Conservation (phyloP, 1,140 invertebrate species). For the Drosophila pectinifera region DNA sequence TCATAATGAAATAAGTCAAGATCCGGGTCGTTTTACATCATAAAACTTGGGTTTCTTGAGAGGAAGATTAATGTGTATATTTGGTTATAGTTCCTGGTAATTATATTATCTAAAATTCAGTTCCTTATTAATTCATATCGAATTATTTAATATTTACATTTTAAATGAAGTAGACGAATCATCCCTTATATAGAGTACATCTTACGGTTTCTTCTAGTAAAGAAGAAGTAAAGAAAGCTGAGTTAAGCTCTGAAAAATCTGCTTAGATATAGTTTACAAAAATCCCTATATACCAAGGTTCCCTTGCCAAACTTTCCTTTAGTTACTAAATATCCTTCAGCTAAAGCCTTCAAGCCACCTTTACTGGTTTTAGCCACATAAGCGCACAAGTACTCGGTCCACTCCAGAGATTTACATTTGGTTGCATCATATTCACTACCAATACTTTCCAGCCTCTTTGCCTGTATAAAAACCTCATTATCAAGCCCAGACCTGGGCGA, state of each 20-base stretch:
- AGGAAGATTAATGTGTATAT: too few species aligned
- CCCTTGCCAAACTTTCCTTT: background rate
- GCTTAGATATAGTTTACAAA: too few species aligned
- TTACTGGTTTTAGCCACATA: background rate
- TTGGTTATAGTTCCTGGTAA: background rate
- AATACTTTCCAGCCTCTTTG: slow-evolving; percentile 5
- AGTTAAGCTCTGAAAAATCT: background rate
- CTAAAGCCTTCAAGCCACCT: background rate
- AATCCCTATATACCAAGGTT: too few species aligned
- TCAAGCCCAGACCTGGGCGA: slow-evolving; percentile 17
- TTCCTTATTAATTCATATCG: background rate
- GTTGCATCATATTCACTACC: slow-evolving; percentile 29
- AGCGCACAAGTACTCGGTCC: slow-evolving; percentile 1
- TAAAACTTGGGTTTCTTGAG: background rate
- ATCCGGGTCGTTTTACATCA: background rate
- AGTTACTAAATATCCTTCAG: slow-evolving; percentile 9
- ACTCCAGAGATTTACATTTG: slow-evolving; percentile 14
- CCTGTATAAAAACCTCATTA: slow-evolving; percentile 35
- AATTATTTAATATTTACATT: too few species aligned
- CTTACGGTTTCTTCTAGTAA: too few species aligned
- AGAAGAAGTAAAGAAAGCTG: too few species aligned
- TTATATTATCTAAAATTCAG: background rate
- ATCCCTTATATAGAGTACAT: too few species aligned
- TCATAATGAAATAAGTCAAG: background rate
- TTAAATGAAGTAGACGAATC: too few species aligned